Base-by-base conservation (phyloP, 1,140 invertebrate species). In the Mesaphorura yosii region DNA sequence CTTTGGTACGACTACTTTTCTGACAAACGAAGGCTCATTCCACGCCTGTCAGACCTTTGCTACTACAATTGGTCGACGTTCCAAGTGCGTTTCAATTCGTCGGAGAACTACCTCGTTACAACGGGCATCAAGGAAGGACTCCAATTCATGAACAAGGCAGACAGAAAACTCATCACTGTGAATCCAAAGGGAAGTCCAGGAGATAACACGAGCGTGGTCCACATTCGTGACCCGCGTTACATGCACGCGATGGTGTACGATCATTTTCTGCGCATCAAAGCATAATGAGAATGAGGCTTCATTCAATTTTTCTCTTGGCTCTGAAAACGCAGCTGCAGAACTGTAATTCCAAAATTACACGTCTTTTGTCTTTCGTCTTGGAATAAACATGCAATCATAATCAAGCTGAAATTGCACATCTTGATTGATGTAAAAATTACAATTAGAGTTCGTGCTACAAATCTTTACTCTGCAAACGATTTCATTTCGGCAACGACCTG, bases 11-110 rank as follows among this genome's bases (percentile, higher is more conserved):
- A 51, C 20, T 59, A 55, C 31, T 59, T 51, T 20, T 17, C 28
- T 2, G 20, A 45, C 1, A 29, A 39, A 15, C 49, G 44, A 17
- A 55, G 53, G 25, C 29, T 57, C 1, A 2, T 42, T 19, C 53
- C 53, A 25, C 34, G 7, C n/a, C 53, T 53, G 1, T 31, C 37
- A 3, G 58, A 59, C 34, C 40, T 59, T 5, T 50, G 49, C 5
- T 59, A 52, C 47, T 56, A 53, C 40, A 59, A 59, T 27, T 59
- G 58, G 58, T 7, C 45, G n/a, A 55, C 53, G n/a, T 53, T 48
- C 34, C 46, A 47, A 28, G 42, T 29, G 26, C 34, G n/a, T 12
- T 55, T 23, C 29, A 59, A 55, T 23, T 47, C 50, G 5, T 49
- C 45, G n/a, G 48, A 37, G 45, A 52, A 55, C 26, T 59, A 54